Conservation (phyloP, 1,140 invertebrate genomes). For the Oreohelix idahoensis region DNA sequence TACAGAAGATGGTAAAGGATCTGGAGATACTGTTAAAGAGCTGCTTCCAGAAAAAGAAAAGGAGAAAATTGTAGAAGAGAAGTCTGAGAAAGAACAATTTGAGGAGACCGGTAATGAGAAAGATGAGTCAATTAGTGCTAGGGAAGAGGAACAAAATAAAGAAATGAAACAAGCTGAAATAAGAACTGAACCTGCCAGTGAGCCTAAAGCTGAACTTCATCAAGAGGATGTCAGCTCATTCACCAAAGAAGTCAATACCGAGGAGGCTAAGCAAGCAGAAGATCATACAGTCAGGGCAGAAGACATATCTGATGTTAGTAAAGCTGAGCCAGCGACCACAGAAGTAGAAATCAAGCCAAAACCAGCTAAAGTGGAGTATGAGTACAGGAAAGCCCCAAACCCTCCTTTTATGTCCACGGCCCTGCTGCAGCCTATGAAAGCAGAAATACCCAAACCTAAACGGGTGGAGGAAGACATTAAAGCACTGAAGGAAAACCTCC, state of each 20-base stretch:
- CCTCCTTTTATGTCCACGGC: slow-evolving; percentile 37
- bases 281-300: neutral
- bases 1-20: slow-evolving; percentile 6
- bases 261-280: neutral
- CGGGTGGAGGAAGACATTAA: neutral
- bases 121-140: neutral
- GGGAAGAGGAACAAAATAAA: neutral
- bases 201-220: neutral
- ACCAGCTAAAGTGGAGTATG: slow-evolving; percentile 20
- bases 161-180: slow-evolving; percentile 11
- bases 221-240: neutral
- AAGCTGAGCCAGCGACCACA: neutral
- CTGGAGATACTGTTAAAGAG: slow-evolving; percentile 9
- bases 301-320: neutral
- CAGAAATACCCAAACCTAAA: slow-evolving; percentile 38
- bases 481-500: slow-evolving; percentile 26
- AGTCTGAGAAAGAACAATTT: neutral
- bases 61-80: neutral
- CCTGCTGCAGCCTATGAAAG: slow-evolving; percentile 44
- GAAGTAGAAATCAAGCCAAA: neutral
- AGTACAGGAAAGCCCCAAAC: slow-evolving; percentile 20
- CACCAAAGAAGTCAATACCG: neutral
- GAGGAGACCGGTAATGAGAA: too few species aligned
- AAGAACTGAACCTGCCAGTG: neutral
- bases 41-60: slow-evolving; percentile 24